A percentile compares a stretch with the other conserved stretches of the same genome.
Conservation (phyloP, 2,888 invertebrate species). For the Hymenopus coronatus region DNA sequence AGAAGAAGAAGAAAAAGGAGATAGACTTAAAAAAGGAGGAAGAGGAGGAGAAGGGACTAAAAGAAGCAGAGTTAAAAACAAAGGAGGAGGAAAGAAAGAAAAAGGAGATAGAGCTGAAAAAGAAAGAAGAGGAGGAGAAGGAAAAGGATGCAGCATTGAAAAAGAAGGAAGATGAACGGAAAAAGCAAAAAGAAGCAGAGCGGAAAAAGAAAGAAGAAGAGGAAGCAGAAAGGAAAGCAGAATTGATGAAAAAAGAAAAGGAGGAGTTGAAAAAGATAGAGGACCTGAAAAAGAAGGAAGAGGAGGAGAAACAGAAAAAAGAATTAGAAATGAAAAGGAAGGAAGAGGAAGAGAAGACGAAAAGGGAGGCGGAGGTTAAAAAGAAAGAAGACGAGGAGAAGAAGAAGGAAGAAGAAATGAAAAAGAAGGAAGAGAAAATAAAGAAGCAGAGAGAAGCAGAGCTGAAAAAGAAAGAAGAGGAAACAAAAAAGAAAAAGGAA, state of each 20-base stretch:
- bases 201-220: conserved; percentile 2
- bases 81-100: conserved; percentile 18
- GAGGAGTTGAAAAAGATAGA: not conserved
- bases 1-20: conserved; percentile 26
- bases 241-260: not conserved
- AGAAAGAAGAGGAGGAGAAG: conserved; percentile 25
- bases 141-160: conserved; percentile 26
- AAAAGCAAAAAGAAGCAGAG: conserved; percentile 30
- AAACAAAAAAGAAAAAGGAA: not conserved
- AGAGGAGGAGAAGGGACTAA: conserved; percentile 22
- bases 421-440: conserved; percentile 1
- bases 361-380: conserved; percentile 2
- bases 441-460: not conserved
- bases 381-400: conserved; percentile 3
- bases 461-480: not conserved
- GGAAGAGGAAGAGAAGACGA: not conserved
- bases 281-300: not conserved
- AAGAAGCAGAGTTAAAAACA: conserved; percentile 1
- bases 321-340: not conserved
- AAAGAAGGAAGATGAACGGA: conserved; percentile 29
- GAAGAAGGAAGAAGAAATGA: not conserved
- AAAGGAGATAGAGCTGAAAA: conserved; percentile 11
- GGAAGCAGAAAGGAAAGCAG: conserved; percentile 1
- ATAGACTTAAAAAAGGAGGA: conserved; percentile 29
- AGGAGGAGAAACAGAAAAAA: conserved; percentile 1